These are phyloP conservation scores for Archaeoteleia sp. DNA, from an alignment of 2,888 invertebrate genomes.

Conservation along the genomic window DNA sequence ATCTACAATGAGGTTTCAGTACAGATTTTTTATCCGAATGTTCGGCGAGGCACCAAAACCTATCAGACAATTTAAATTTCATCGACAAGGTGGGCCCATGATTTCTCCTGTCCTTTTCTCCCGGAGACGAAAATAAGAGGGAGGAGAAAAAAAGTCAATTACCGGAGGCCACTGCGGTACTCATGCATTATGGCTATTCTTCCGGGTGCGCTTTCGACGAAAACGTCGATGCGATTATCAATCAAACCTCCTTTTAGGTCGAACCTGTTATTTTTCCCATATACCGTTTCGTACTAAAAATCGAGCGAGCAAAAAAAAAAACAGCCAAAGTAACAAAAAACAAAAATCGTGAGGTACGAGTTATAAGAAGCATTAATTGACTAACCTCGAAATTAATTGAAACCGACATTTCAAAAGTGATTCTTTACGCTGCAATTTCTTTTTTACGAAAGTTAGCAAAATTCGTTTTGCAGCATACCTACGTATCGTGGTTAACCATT, in stretches of 20 bases:
- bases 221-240: conserved; percentile 21
- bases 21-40: background rate
- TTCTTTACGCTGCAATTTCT: conserved; percentile 16
- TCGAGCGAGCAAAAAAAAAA: background rate
- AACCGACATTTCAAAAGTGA: conserved; percentile 21
- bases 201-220: conserved; percentile 13
- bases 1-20: too few relatives aligned
- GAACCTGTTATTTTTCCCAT: conserved; percentile 25
- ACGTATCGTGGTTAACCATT: conserved; percentile 45
- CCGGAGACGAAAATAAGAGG: conserved; percentile 10
- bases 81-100: conserved; percentile 11
- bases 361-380: background rate
- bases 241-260: conserved; percentile 15
- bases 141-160: conserved; percentile 18
- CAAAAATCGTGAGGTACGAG: background rate
- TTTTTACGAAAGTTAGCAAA: conserved; percentile 20
- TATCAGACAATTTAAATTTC: conserved; percentile 9
- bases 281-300: background rate
- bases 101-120: conserved; percentile 4
- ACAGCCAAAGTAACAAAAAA: background rate
- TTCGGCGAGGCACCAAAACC: too few relatives aligned
- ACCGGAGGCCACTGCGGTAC: conserved; percentile 9
- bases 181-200: conserved; percentile 25
- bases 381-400: conserved; percentile 11
- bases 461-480: conserved; percentile 20